These are phyloP conservation scores for Pao palembangensis DNA, from an alignment of 2,113 vertebrate species.

Conservation along the genomic window DNA sequence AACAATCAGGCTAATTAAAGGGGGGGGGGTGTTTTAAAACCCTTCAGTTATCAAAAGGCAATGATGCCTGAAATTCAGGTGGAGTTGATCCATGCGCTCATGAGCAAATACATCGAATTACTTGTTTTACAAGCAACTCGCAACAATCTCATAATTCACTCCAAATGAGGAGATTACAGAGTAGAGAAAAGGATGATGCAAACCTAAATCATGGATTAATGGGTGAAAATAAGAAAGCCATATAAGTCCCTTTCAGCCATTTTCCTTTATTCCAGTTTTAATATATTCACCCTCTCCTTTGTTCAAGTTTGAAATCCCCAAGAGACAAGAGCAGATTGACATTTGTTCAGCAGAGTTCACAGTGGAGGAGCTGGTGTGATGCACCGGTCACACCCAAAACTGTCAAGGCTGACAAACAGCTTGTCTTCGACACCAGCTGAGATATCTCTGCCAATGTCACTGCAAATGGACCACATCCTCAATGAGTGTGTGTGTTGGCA, in stretches of 20 bases:
- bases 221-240: too few species aligned
- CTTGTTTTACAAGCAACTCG: conserved; percentile 52
- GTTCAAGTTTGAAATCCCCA: conserved; percentile 61
- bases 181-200: background rate
- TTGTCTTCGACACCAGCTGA: conserved; percentile 58
- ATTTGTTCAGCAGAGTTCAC: conserved; percentile 68
- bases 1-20: conserved; percentile 75
- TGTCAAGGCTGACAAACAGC: conserved; percentile 71
- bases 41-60: conserved; percentile 56
- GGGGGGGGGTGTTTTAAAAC: conserved; percentile 64
- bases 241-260: background rate
- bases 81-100: conserved; percentile 57
- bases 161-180: background rate
- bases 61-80: conserved; percentile 58
- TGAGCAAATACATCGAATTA: conserved; percentile 42
- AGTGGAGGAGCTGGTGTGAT: conserved; percentile 56
- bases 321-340: conserved; percentile 61
- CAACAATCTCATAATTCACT: conserved; percentile 26
- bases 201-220: conserved; percentile 1
- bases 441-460: conserved; percentile 62
- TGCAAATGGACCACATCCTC: conserved; percentile 68
- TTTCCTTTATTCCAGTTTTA: conserved; percentile 12
- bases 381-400: conserved; percentile 65
- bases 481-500: conserved; percentile 44
- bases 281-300: conserved; percentile 43